Evolutionary conservation across 2,113 vertebrate species (phyloP).

Genomic region (Spermophilus dauricus): DNA sequence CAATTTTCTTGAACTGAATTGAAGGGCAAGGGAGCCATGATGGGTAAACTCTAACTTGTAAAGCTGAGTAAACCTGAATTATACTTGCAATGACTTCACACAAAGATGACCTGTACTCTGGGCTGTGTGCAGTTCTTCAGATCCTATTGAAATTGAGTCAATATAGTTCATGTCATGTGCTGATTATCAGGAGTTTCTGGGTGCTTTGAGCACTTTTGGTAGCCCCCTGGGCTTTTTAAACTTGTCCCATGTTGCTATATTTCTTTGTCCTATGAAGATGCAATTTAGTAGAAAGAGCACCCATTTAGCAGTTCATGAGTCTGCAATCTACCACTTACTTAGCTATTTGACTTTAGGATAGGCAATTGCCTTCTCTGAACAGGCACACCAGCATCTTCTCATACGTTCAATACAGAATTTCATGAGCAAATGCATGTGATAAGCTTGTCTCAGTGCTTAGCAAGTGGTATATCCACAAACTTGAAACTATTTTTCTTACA

Average conservation of each 20-base stretch:
- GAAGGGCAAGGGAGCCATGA: neutral
- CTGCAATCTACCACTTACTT: neutral
- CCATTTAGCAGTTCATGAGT: neutral
- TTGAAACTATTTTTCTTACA: conserved; percentile 51
- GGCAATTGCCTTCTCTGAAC: neutral
- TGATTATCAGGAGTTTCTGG: neutral
- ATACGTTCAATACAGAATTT: neutral
- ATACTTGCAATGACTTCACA: neutral
- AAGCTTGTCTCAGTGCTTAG: conserved; percentile 10
- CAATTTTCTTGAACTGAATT: conserved; percentile 26
- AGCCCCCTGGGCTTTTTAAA: neutral
- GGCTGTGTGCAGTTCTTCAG: neutral
- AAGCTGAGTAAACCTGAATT: neutral
- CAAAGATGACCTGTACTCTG: neutral
- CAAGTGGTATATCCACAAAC: conserved; percentile 1
- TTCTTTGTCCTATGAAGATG: neutral
- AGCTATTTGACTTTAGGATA: neutral
- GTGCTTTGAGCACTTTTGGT: neutral
- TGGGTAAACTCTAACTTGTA: neutral
- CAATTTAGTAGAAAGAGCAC: neutral
- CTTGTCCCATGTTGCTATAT: neutral
- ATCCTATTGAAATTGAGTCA: neutral
- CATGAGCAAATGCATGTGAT: neutral
- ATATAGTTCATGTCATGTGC: neutral
- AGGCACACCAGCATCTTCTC: neutral